Evolutionary conservation across 2,797 vertebrate genomes (phyloP).

Genomic region (Cyclopterus lumpus): DNA sequence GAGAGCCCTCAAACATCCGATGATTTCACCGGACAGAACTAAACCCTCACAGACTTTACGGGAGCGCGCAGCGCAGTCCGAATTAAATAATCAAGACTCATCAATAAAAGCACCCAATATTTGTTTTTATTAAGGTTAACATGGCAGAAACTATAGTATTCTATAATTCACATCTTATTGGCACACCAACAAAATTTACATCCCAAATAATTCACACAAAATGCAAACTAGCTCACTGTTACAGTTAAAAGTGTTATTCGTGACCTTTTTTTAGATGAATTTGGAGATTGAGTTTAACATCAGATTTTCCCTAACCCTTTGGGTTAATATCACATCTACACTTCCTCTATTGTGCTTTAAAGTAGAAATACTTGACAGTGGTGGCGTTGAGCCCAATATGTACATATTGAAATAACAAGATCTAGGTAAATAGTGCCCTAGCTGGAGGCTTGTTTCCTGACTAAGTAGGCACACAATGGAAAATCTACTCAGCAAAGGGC

Average conservation of each 20-base stretch:
- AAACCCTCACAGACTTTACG: too few relatives aligned
- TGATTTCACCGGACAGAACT: too few relatives aligned
- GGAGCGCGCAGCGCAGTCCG: too few relatives aligned
- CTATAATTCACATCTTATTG: slow-evolving; percentile 70
- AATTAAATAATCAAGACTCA: background rate
- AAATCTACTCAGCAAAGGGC: slow-evolving; percentile 60
- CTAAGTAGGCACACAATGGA: slow-evolving; percentile 61
- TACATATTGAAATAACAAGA: slow-evolving; percentile 31
- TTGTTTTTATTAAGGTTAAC: slow-evolving; percentile 66
- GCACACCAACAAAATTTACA: slow-evolving; percentile 72
- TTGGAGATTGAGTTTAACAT: slow-evolving; percentile 64
- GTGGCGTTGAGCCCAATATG: slow-evolving; percentile 39
- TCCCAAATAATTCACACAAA: slow-evolving; percentile 70
- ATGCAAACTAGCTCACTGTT: slow-evolving; percentile 69
- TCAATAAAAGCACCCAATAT: slow-evolving; percentile 59
- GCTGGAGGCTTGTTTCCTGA: slow-evolving; percentile 39
- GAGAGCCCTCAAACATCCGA: too few relatives aligned
- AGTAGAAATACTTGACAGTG: slow-evolving; percentile 67
- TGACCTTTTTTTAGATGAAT: slow-evolving; percentile 8
- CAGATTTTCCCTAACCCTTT: slow-evolving; percentile 59
- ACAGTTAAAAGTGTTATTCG: slow-evolving; percentile 29
- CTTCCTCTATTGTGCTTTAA: slow-evolving; percentile 64
- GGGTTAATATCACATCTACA: slow-evolving; percentile 46
- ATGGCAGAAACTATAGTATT: slow-evolving; percentile 63
- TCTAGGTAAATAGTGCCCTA: slow-evolving; percentile 27